Evolutionary conservation across 2,113 vertebrate genomes (phyloP).

Genomic region (Microcebus lehilahytsara): DNA sequence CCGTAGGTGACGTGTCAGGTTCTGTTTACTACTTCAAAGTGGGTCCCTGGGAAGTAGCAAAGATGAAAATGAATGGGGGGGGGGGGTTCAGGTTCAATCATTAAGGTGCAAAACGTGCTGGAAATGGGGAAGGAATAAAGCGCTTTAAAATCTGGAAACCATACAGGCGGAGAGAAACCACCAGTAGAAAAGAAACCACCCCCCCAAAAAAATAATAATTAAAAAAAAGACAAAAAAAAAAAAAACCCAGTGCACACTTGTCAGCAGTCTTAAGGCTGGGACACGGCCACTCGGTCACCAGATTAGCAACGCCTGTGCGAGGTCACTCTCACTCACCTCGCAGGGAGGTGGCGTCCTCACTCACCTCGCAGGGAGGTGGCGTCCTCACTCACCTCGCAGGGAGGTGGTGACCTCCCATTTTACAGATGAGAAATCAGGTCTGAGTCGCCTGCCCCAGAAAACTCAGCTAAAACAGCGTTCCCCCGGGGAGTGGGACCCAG

Average conservation of each 20-base stretch:
- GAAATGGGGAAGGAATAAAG: background rate
- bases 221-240: too few species aligned
- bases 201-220: too few species aligned
- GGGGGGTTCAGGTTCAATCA: background rate
- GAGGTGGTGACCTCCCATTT: background rate
- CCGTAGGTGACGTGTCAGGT: fast-evolving
- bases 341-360: background rate
- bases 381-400: too few species aligned
- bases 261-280: fast-evolving
- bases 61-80: background rate
- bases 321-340: fast-evolving
- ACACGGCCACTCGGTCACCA: fast-evolving
- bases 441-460: background rate
- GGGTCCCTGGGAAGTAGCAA: background rate
- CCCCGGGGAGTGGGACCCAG: background rate
- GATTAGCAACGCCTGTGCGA: fast-evolving
- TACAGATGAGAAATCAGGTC: background rate
- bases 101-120: background rate
- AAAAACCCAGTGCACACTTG: fast-evolving
- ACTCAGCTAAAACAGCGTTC: background rate
- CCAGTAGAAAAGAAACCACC: too few species aligned
- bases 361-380: too few species aligned
- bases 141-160: background rate
- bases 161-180: fast-evolving
- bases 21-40: fast-evolving